Conservation (phyloP, 2,797 vertebrate genomes). For the Sebastolobus alascanus region DNA sequence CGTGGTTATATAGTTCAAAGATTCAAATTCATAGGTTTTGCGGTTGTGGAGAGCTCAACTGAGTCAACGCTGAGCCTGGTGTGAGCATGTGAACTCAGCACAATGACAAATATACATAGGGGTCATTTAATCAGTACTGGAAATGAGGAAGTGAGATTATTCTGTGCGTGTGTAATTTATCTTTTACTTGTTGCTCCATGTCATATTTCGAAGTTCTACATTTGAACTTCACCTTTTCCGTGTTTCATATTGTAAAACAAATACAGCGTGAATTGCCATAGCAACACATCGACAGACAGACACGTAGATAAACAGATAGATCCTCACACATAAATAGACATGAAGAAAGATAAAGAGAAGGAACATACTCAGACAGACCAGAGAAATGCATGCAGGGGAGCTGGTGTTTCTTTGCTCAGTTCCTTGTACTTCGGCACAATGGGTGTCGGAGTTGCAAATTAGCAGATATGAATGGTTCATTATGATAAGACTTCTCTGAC, state of each 20-base stretch:
- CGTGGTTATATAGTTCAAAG: not conserved
- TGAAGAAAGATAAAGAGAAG: not conserved
- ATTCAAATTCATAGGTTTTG: not conserved
- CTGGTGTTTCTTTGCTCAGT: not conserved
- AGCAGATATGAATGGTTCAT: not conserved
- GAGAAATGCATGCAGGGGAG: not conserved
- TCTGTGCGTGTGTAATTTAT: not conserved
- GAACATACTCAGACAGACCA: not conserved
- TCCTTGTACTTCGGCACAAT: not conserved
- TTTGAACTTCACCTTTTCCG: constrained; percentile 4
- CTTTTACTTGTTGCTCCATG: not conserved
- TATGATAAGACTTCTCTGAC: not conserved
- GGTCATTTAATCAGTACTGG: constrained; percentile 50
- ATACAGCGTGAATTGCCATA: not conserved
- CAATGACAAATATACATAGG: constrained; percentile 47
- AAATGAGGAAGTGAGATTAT: constrained; percentile 61
- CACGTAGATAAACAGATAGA: not conserved
- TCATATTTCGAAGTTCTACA: not conserved
- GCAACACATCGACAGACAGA: not conserved
- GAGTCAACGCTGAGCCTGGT: constrained; percentile 3
- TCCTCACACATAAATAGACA: not conserved
- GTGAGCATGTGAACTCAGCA: constrained; percentile 21
- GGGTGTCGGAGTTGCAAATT: not conserved
- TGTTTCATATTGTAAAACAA: constrained; percentile 7
- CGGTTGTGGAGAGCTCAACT: not conserved